These are phyloP conservation scores for Ardeotis arabs DNA, from an alignment of 2,113 vertebrate genomes.

Conservation along the genomic window DNA sequence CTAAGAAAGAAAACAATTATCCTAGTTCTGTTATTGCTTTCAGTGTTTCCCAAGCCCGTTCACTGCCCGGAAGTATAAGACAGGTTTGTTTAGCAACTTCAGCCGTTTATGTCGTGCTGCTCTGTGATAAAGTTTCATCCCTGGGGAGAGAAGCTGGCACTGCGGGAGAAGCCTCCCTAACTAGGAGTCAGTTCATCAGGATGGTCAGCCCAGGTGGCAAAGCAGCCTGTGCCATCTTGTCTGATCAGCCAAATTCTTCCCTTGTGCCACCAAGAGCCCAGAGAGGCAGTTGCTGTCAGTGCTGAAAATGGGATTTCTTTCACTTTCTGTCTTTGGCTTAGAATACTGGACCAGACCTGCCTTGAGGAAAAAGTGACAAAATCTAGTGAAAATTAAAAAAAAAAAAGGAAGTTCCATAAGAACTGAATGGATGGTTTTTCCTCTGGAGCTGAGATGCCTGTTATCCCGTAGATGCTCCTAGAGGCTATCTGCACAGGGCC, in stretches of 20 bases:
- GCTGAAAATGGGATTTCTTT: neutral
- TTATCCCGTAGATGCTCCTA: neutral
- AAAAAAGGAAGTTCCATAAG: neutral
- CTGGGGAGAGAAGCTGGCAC: neutral
- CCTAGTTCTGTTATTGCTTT: neutral
- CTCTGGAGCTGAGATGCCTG: neutral
- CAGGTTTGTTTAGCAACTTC: conserved; percentile 23
- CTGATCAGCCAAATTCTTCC: neutral
- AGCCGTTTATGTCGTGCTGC: neutral
- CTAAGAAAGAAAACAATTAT: neutral
- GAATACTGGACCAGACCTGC: neutral
- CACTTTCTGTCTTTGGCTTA: neutral
- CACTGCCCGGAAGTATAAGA: neutral
- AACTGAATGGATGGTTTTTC: neutral
- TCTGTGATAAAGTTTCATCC: conserved; percentile 9
- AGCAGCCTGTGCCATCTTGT: neutral
- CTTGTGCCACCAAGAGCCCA: neutral
- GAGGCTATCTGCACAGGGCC: neutral
- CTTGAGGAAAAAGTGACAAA: neutral
- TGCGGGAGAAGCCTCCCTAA: neutral
- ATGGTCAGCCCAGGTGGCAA: neutral
- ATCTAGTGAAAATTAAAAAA: neutral
- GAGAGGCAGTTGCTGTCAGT: neutral
- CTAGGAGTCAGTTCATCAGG: neutral
- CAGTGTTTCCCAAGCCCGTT: conserved; percentile 4